These are phyloP conservation scores for Himalopsyche anomala DNA, from an alignment of 2,888 invertebrate species.

Conservation along the genomic window DNA sequence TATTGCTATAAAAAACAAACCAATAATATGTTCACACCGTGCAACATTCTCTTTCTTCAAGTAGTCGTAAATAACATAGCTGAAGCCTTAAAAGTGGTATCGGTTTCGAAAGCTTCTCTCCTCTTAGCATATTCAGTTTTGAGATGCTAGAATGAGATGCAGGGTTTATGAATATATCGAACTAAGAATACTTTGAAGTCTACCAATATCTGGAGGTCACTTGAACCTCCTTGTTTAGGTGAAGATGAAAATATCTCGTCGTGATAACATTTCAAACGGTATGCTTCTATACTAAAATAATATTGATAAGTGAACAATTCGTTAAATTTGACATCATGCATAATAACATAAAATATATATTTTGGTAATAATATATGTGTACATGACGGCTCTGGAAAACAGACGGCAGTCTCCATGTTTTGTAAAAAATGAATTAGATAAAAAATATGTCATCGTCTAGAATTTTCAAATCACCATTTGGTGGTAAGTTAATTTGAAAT, in stretches of 20 bases:
- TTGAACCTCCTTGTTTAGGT: slow-evolving; percentile 63
- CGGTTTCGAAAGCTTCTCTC: slow-evolving; percentile 53
- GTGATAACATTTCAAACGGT: slow-evolving; percentile 46
- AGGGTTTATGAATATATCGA: slow-evolving; percentile 52
- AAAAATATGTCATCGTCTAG: no score
- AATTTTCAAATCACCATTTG: no score
- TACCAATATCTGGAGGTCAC: slow-evolving; percentile 63
- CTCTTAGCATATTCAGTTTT: slow-evolving; percentile 10
- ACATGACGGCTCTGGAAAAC: no score
- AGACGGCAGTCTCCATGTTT: no score
- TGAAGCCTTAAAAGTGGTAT: slow-evolving; percentile 48
- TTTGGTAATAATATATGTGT: no score
- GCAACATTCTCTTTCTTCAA: slow-evolving; percentile 56
- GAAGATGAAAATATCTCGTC: slow-evolving; percentile 61
- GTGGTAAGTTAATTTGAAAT: no score
- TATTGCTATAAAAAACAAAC: not conserved
- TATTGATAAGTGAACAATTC: no score
- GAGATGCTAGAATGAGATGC: slow-evolving; percentile 45
- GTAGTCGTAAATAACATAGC: slow-evolving; percentile 63
- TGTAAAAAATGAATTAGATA: no score
- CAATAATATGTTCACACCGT: slow-evolving; percentile 18
- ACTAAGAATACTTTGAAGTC: slow-evolving; percentile 36
- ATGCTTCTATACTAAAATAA: not conserved
- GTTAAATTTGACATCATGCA: no score
- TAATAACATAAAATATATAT: no score